Percentiles rank a stretch among this genome's conserved stretches.
Conservation (phyloP, 2,113 vertebrate species). For the Entomyzon cyanotis region DNA sequence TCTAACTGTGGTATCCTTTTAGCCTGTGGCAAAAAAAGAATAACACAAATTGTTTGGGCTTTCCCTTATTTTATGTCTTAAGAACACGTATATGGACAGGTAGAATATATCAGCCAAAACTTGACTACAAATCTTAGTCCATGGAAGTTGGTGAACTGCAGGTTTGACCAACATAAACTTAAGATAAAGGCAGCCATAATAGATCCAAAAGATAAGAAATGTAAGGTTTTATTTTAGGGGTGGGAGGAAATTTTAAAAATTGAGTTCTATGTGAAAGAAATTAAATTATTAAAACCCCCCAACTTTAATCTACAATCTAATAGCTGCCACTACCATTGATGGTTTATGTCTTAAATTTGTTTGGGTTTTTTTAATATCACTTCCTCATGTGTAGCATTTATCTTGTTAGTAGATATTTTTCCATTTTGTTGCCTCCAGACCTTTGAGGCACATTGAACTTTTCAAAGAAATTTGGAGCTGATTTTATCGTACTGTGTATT, state of each 20-base stretch:
- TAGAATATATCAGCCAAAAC: neutral
- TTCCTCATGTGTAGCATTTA: neutral
- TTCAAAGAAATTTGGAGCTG: neutral
- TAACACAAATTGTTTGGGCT: neutral
- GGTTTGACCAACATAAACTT: neutral
- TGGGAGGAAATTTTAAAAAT: too few relatives aligned
- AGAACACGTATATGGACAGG: neutral
- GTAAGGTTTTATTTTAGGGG: neutral
- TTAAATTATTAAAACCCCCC: rapidly evolving
- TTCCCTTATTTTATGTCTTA: neutral
- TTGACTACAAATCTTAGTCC: neutral
- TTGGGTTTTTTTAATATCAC: neutral
- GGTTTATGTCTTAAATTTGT: neutral
- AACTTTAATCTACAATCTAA: neutral
- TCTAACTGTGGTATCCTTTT: neutral
- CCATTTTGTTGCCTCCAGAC: neutral
- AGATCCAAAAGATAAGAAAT: neutral
- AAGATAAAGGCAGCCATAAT: neutral
- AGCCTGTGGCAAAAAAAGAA: neutral
- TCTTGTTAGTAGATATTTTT: neutral
- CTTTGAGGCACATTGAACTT: neutral
- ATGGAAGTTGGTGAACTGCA: neutral
- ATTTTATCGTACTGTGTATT: neutral
- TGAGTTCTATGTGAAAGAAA: neutral
- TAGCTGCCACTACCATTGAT: neutral